phyloP scores from a whole-genome alignment of 2,113 vertebrate species.

The Agelaius tricolor region DNA sequence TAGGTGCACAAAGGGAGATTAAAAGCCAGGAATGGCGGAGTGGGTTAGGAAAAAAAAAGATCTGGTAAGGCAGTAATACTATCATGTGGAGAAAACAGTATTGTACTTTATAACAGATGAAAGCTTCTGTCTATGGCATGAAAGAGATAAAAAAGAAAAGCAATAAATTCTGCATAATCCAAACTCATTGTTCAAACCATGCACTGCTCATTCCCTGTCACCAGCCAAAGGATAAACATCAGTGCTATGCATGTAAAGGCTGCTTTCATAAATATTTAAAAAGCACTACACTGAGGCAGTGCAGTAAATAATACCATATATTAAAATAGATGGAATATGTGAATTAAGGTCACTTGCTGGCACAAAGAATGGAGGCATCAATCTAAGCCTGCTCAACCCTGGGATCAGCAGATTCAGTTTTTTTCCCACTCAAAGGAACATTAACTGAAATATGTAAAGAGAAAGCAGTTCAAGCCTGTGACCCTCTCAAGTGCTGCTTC shows the following conservation, averaged over 20 bases:
- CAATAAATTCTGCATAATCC: conserved; percentile 29
- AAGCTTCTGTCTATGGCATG: neutral
- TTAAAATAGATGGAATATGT: conserved; percentile 6
- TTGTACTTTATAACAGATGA: conserved; percentile 30
- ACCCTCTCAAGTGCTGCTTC: neutral
- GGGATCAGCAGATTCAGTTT: neutral
- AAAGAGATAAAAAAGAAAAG: conserved; percentile 37
- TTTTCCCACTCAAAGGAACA: neutral
- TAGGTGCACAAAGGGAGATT: neutral
- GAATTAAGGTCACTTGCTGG: neutral
- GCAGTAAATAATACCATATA: neutral
- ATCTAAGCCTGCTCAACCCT: neutral
- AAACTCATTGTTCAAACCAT: conserved; percentile 9
- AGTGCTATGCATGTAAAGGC: neutral
- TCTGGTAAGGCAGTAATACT: neutral
- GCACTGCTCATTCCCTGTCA: neutral
- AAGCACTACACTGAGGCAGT: neutral
- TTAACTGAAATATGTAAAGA: neutral
- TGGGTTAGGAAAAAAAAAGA: neutral
- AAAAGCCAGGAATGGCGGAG: neutral
- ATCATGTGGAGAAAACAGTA: neutral
- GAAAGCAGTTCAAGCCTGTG: neutral
- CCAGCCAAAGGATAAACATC: neutral
- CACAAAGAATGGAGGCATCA: neutral
- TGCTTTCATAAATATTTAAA: neutral